These are phyloP conservation scores for Pecten maximus DNA, from an alignment of 2,888 invertebrate species.

Conservation along the genomic window DNA sequence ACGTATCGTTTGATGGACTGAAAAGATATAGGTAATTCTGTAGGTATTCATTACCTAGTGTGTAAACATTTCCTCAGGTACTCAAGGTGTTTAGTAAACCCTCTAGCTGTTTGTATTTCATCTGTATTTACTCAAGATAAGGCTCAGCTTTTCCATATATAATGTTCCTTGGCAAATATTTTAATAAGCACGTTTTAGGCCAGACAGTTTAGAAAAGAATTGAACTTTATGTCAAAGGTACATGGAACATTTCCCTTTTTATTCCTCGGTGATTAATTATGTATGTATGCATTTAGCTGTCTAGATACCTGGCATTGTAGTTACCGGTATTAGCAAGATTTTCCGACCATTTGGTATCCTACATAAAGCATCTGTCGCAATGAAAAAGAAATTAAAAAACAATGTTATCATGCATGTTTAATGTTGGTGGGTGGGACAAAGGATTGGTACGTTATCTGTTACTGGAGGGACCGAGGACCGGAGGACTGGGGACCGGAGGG, in stretches of 20 bases:
- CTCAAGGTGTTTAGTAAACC: not conserved
- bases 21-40: not conserved
- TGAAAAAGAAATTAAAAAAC: not conserved
- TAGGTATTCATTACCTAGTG: not conserved
- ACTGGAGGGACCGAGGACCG: too few species aligned
- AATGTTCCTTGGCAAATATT: not conserved
- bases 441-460: not conserved
- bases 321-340: not conserved
- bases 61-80: not conserved
- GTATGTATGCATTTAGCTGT: not conserved
- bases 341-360: not conserved
- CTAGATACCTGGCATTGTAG: not conserved
- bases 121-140: not conserved
- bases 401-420: not conserved
- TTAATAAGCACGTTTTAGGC: not conserved
- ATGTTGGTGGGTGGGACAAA: not conserved
- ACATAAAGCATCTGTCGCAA: conserved; percentile 1
- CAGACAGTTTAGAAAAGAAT: conserved; percentile 24
- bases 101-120: not conserved
- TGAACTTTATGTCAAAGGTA: not conserved
- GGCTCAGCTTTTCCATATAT: not conserved
- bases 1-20: not conserved
- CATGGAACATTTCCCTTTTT: not conserved
- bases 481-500: not conserved
- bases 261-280: conserved; percentile 17